These are phyloP conservation scores for Drosophila punjabiensis DNA, from an alignment of 1,140 invertebrate genomes.

Conservation along the genomic window DNA sequence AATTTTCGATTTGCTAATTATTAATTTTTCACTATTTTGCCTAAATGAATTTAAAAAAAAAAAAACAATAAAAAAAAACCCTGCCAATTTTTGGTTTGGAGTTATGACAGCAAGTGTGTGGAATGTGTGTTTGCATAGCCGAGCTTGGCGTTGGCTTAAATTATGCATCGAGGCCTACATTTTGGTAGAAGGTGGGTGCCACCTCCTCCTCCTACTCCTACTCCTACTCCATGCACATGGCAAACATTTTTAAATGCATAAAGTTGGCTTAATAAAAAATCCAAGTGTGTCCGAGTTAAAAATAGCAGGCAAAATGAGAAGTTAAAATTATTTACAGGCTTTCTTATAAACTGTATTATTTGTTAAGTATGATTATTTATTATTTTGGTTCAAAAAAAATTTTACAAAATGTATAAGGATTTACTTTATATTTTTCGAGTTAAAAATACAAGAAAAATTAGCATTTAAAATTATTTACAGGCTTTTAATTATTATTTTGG, in stretches of 20 bases:
- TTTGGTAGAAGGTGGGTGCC: constrained; percentile 5
- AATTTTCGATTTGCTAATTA: background rate
- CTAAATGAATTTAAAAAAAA: background rate
- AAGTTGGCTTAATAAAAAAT: background rate
- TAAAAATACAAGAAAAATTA: no score
- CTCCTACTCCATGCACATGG: background rate
- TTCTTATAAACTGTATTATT: background rate
- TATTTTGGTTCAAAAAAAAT: background rate
- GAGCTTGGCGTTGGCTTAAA: constrained; percentile 13
- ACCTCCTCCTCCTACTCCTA: background rate
- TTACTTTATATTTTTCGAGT: no score
- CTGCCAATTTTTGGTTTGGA: constrained; percentile 13
- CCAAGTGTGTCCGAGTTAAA: background rate
- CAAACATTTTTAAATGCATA: background rate
- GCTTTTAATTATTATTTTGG: no score
- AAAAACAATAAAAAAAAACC: no score
- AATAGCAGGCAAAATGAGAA: background rate
- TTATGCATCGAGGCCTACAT: constrained; percentile 20
- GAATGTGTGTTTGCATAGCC: constrained; percentile 23
- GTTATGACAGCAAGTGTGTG: constrained; percentile 6
- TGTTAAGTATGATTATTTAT: background rate
- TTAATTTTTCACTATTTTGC: background rate
- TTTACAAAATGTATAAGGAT: no score
- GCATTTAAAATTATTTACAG: no score
- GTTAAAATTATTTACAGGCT: background rate